phyloP scores from a whole-genome alignment of 2,888 invertebrate genomes.

The Phlogophora meticulosa region DNA sequence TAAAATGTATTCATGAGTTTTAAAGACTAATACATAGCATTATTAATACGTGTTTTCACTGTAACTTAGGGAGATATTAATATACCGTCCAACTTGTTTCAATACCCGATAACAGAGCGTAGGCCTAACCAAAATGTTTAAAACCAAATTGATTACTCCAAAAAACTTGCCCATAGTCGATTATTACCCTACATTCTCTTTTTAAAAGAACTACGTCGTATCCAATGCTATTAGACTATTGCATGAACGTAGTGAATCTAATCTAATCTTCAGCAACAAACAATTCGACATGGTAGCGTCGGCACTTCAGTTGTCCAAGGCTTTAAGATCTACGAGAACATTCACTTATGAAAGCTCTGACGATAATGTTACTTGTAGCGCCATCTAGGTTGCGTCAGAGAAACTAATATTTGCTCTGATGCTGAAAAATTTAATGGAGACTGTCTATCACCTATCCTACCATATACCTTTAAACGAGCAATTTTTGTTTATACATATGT shows the following conservation, averaged over 20 bases:
- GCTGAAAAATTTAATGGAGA: background rate
- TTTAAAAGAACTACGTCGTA: conserved; percentile 10
- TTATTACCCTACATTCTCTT: conserved; percentile 13
- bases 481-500: too few species aligned
- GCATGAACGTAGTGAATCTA: conserved; percentile 34
- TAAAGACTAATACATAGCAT: conserved; percentile 4
- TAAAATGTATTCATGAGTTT: background rate
- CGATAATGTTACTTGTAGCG: conserved; percentile 47
- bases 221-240: conserved; percentile 23
- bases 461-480: too few species aligned
- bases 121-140: background rate
- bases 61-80: background rate
- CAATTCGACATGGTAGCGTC: conserved; percentile 37
- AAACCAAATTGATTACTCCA: background rate
- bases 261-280: conserved; percentile 41
- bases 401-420: background rate
- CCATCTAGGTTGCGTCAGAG: conserved; percentile 50
- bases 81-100: background rate
- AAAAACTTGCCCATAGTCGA: background rate
- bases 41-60: background rate
- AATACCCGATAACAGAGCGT: background rate
- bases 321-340: conserved; percentile 20
- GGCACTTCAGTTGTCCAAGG: conserved; percentile 37
- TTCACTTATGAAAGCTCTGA: conserved; percentile 29
- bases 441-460: background rate